A percentile compares a stretch with the other conserved stretches of the same genome.
phyloP scores from a whole-genome alignment of 2,888 invertebrate genomes.

The Thera britannica region DNA sequence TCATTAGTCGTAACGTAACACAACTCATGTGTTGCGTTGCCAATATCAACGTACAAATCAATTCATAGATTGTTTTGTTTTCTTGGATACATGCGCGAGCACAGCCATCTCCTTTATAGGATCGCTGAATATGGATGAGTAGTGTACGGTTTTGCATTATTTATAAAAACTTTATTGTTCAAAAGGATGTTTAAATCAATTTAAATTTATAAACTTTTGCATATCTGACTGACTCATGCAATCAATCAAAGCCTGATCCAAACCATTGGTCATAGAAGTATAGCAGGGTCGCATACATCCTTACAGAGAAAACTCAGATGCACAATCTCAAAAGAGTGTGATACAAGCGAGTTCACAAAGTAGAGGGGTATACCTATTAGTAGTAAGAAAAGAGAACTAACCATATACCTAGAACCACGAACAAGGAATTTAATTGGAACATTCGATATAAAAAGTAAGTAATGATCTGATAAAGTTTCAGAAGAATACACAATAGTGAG shows the following conservation, averaged over 20 bases:
- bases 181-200: conserved; percentile 24
- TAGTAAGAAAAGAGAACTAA: too few species aligned
- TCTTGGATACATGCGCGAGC: conserved; percentile 21
- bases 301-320: too few species aligned
- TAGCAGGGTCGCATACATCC: too few species aligned
- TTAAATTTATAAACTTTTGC: not conserved
- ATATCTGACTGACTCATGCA: not conserved
- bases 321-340: too few species aligned
- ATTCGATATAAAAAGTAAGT: too few species aligned
- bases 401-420: too few species aligned
- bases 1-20: conserved; percentile 12
- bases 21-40: not conserved
- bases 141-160: conserved; percentile 25
- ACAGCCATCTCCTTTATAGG: conserved; percentile 19
- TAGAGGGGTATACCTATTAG: too few species aligned
- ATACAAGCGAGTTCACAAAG: too few species aligned
- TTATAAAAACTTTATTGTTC: conserved; percentile 34
- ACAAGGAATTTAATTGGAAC: too few species aligned
- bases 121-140: conserved; percentile 32
- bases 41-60: conserved; percentile 17
- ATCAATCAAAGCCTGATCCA: not conserved
- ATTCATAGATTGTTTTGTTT: conserved; percentile 29
- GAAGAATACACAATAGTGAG: too few species aligned
- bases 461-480: too few species aligned
- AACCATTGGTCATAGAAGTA: too few species aligned